phyloP scores from a whole-genome alignment of 2,113 vertebrate species.

The Callospermophilus lateralis region DNA sequence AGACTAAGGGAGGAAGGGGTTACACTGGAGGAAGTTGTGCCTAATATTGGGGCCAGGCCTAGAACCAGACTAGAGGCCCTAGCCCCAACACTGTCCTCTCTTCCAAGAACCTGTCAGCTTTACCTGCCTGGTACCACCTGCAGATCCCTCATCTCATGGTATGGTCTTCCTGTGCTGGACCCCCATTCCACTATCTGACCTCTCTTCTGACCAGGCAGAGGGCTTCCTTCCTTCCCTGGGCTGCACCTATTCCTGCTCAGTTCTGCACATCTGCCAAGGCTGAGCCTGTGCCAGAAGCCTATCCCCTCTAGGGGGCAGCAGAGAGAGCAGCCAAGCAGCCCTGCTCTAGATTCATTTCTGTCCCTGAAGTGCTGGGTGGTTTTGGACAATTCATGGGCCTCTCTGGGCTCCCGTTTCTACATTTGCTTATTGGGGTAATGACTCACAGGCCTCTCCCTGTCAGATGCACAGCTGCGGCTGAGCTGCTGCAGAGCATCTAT shows the following conservation, averaged over 20 bases:
- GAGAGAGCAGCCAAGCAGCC: not conserved
- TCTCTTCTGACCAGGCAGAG: not conserved
- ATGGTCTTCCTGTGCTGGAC: not conserved
- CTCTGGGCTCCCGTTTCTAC: not conserved
- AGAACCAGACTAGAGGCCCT: not conserved
- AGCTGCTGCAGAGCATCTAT: not conserved
- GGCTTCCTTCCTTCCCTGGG: not conserved
- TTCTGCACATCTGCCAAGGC: not conserved
- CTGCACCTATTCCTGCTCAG: fast-evolving
- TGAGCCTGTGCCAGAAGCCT: not conserved
- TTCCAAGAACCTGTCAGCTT: not conserved
- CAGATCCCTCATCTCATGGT: not conserved
- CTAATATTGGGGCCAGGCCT: not conserved
- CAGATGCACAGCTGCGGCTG: not conserved
- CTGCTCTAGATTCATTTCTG: not conserved
- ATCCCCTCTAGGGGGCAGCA: conserved; percentile 63
- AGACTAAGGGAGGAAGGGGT: not conserved
- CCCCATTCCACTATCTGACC: not conserved
- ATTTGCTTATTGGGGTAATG: not conserved
- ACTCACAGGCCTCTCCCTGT: not conserved
- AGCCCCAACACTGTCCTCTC: not conserved
- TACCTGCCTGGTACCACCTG: not conserved
- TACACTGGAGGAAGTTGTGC: not conserved
- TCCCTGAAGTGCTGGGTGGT: not conserved
- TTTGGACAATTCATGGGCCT: not conserved